These are phyloP conservation scores for Oreochromis mossambicus DNA, from an alignment of 2,797 vertebrate species.

Conservation along the genomic window DNA sequence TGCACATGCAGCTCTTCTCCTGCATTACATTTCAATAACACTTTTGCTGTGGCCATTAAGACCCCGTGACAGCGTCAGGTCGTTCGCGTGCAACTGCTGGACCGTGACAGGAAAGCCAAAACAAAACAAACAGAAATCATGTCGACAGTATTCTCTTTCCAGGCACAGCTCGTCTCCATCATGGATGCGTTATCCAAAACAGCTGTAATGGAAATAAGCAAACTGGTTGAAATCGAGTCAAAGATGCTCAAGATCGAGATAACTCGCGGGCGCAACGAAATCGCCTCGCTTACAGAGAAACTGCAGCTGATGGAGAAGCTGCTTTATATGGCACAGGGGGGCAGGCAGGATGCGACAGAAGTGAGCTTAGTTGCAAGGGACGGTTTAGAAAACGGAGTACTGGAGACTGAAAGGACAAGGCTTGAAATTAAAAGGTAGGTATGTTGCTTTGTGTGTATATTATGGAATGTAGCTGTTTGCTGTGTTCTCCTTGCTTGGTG, in stretches of 20 bases:
- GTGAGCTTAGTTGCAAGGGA: conserved; percentile 10
- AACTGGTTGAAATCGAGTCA: conserved; percentile 76
- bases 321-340: conserved; percentile 59
- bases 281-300: conserved; percentile 68
- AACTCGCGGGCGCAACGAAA: conserved; percentile 71
- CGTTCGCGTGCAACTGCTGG: not conserved
- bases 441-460: not conserved
- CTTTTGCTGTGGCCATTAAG: not conserved
- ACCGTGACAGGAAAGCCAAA: not conserved
- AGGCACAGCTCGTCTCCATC: conserved; percentile 73
- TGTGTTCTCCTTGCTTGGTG: not conserved
- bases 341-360: conserved; percentile 42
- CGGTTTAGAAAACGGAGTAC: not conserved
- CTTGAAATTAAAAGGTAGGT: conserved; percentile 55
- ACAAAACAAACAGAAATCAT: conserved; percentile 38
- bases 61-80: not conserved
- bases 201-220: conserved; percentile 75
- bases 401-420: conserved; percentile 31
- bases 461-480: not conserved
- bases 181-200: conserved; percentile 77
- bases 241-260: conserved; percentile 76
- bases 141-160: conserved; percentile 72
- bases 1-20: not conserved
- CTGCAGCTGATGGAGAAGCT: conserved; percentile 76
- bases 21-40: not conserved